Conservation (phyloP, 2,113 vertebrate genomes). For the Lonchura striata region DNA sequence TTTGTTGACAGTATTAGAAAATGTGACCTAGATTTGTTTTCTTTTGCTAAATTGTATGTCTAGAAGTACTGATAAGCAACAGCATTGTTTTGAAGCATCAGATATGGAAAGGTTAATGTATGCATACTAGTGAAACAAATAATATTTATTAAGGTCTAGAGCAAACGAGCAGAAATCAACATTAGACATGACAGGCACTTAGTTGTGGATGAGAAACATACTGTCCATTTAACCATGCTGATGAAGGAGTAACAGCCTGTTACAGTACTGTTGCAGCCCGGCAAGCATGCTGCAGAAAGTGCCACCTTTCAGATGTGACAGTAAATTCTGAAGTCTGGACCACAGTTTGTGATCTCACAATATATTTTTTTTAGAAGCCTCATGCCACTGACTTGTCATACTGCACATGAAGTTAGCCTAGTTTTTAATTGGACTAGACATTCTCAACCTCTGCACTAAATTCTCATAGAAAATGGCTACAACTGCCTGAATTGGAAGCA, state of each 20-base stretch:
- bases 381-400: background rate
- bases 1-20: background rate
- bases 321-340: background rate
- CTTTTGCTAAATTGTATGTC: background rate
- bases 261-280: background rate
- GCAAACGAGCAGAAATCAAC: background rate
- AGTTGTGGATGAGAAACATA: background rate
- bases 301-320: background rate
- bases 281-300: accelerated
- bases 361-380: background rate
- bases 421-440: background rate
- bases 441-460: background rate
- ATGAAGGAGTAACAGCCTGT: background rate
- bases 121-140: background rate
- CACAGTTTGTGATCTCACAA: background rate
- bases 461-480: background rate
- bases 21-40: background rate
- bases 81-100: background rate
- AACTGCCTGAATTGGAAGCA: background rate
- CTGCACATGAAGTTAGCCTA: background rate
- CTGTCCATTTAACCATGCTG: background rate
- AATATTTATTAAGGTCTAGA: background rate
- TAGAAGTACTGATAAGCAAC: background rate
- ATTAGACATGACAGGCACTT: background rate
- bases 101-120: background rate